Evolutionary conservation across 92 coral and sea anemone genomes (phyloP), one percentile per base, ranked within the genome.

Genomic region (Diadumene lineata): DNA sequence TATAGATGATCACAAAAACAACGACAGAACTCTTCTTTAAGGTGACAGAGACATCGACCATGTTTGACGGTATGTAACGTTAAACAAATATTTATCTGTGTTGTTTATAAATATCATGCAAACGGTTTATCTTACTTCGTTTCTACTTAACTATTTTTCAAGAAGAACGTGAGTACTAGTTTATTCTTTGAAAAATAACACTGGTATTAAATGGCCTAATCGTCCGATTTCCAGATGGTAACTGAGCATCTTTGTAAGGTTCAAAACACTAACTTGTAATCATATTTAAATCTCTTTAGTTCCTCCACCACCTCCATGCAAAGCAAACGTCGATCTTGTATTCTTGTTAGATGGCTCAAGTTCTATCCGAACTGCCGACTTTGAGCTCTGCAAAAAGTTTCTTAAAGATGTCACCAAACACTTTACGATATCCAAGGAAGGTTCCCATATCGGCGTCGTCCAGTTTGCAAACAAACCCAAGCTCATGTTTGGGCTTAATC

Each of bases 341-440:
- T 88, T 88, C 74, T 76, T 88, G 27, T 50, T 88, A 29, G 93
- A 88, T 70, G 89, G 89, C 1, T 84, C 93, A 0, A 84, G 64
- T 26, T 58, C 64, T 22, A 58, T 58, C 31, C 15, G 1, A 1
- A 58, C 29, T 2, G 2, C 29, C 23, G 22, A 58, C 30, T 58
- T 58, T 22, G 22, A 58, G 7, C 64, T 58, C 60, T 58, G 64
- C 22, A 22, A 25, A 58, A 10, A 58, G 15, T 58, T 58, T 22
- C 7, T 58, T 26, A 58, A 58, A 17, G 31, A 58, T 9, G 22
- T 58, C 31, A 22, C 26, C 1, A 68, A 43, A 58, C 25, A 31
- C 29, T 78, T 78, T 48, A 60, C 70, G 19, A 73, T 84, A 16
- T 84, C 88, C 25, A 4, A 9, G 19, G 25, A 33, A 2, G 88